Percentiles rank a stretch among this genome's conserved stretches.
These are phyloP conservation scores for Catagonus wagneri DNA, from an alignment of 2,113 vertebrate genomes.

Conservation along the genomic window DNA sequence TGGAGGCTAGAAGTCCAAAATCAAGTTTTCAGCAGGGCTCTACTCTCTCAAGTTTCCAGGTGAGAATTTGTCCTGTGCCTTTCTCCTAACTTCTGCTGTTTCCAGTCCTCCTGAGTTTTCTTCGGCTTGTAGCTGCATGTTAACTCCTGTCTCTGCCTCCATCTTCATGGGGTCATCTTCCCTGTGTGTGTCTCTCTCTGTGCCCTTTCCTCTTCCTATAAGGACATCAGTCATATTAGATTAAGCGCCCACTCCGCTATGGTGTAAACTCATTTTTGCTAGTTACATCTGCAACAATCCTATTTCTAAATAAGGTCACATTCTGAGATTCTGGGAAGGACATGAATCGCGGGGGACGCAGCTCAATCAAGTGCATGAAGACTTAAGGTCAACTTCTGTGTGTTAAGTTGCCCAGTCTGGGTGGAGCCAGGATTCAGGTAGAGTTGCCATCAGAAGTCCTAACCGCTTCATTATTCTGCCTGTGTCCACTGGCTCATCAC, in stretches of 20 bases:
- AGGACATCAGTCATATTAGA: not conserved
- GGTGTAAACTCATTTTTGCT: not conserved
- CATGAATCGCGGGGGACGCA: not conserved
- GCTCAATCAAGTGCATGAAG: not conserved
- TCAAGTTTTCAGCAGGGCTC: not conserved
- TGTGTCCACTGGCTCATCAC: accelerated
- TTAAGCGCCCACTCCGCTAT: not conserved
- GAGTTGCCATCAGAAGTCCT: not conserved
- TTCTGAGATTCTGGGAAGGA: not conserved
- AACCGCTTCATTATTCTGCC: not conserved
- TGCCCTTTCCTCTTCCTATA: not conserved
- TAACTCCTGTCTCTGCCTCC: not conserved
- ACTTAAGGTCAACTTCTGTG: not conserved
- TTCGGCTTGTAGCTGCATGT: not conserved
- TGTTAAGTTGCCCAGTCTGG: not conserved
- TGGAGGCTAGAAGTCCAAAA: not conserved
- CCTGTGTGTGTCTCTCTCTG: not conserved
- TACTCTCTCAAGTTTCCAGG: not conserved
- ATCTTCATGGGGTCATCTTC: not conserved
- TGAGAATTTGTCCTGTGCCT: not conserved
- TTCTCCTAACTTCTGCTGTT: not conserved
- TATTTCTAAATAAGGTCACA: not conserved
- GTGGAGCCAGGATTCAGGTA: not conserved
- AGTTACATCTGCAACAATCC: not conserved
- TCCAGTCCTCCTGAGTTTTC: no score